Evolutionary conservation across 53 echinoderm and acorn worm species (phyloP).

Genomic region (Apostichopus leukothele): DNA sequence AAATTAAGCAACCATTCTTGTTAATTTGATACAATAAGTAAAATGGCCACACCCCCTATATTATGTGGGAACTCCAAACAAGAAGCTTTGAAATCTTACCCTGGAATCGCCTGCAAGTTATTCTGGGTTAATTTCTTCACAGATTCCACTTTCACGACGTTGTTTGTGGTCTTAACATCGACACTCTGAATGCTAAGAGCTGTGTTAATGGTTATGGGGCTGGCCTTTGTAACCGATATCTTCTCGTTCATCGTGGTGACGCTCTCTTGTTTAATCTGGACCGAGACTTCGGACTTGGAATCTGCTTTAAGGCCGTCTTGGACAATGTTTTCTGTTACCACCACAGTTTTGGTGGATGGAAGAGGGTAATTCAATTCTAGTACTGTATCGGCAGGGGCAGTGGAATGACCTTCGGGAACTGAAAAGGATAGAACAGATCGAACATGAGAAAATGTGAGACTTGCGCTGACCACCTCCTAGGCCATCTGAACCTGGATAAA

Average conservation of each 20-base stretch:
- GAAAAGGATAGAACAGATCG: background rate
- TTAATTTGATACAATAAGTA: too few relatives aligned
- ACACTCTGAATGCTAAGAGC: background rate
- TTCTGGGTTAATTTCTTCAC: slow-evolving; percentile 75
- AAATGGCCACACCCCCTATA: too few relatives aligned
- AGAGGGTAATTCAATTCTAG: slow-evolving; percentile 96
- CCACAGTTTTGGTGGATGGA: slow-evolving; percentile 53
- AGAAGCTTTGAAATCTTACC: slow-evolving; percentile 33
- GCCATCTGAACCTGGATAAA: too few relatives aligned
- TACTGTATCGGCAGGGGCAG: slow-evolving; percentile 99
- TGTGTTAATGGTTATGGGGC: slow-evolving; percentile 5
- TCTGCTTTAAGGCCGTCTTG: slow-evolving; percentile 32
- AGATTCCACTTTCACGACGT: slow-evolving; percentile 53
- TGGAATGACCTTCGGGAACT: slow-evolving; percentile 99
- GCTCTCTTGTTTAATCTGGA: slow-evolving; percentile 7
- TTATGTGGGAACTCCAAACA: background rate
- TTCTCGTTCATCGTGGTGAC: slow-evolving; percentile 30
- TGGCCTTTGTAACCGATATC: slow-evolving; percentile 16
- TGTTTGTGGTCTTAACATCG: slow-evolving; percentile 36
- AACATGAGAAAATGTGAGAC: too few relatives aligned
- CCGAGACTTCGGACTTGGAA: slow-evolving; percentile 11
- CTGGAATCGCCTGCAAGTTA: slow-evolving; percentile 67
- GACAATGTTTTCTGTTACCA: slow-evolving; percentile 30
- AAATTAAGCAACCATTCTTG: too few relatives aligned
- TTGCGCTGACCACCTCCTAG: too few relatives aligned